Conservation (phyloP, 2,113 vertebrate species). For the Butastur rufipennis region DNA sequence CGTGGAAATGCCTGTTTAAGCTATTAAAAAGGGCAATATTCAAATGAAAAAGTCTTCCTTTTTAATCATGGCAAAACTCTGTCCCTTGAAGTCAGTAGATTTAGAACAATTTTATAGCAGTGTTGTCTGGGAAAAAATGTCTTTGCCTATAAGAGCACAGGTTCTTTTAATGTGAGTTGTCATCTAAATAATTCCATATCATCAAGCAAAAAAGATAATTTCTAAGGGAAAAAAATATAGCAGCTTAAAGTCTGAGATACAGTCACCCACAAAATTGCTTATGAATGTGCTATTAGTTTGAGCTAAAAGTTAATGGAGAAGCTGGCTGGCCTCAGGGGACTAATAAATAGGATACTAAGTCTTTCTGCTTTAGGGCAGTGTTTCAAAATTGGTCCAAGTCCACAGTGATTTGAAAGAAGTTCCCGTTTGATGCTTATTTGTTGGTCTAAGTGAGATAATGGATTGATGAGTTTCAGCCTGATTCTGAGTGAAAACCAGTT, state of each 20-base stretch:
- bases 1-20: constrained; percentile 35
- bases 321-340: constrained; percentile 24
- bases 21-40: constrained; percentile 18
- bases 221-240: neutral
- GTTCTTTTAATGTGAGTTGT: constrained; percentile 28
- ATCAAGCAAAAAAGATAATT: constrained; percentile 31
- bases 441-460: constrained; percentile 42
- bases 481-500: neutral
- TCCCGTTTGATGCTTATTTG: neutral
- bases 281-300: constrained; percentile 55
- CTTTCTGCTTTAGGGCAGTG: constrained; percentile 14
- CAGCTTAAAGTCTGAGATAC: constrained; percentile 13
- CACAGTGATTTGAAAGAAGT: neutral
- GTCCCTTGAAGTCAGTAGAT: neutral
- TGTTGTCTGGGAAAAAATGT: neutral
- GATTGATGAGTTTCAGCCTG: neutral
- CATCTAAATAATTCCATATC: constrained; percentile 56
- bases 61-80: neutral
- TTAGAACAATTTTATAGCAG: neutral
- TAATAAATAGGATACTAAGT: constrained; percentile 31
- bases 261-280: constrained; percentile 61
- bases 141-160: neutral
- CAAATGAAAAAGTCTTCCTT: neutral
- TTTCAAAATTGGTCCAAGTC: neutral
- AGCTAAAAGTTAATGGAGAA: constrained; percentile 52